Conservation (phyloP, 1,140 invertebrate genomes). For the Battus philenor region DNA sequence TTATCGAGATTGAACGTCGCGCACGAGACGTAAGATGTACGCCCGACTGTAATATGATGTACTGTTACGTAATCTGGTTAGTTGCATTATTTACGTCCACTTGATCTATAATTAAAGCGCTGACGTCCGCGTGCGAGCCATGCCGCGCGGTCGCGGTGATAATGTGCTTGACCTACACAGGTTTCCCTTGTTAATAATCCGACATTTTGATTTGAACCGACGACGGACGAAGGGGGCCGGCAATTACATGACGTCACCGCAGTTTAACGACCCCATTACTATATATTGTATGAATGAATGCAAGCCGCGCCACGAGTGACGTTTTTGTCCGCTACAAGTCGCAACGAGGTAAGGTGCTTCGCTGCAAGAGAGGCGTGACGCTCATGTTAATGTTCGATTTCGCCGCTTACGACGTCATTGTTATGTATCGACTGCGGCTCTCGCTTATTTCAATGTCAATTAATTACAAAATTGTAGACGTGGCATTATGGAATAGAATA, state of each 20-base stretch:
- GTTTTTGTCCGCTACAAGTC: conserved; percentile 45
- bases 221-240: conserved; percentile 63
- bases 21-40: conserved; percentile 6
- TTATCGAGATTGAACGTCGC: conserved; percentile 9
- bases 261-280: conserved; percentile 74
- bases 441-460: background rate
- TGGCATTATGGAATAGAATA: too few species aligned
- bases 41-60: conserved; percentile 8
- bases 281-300: conserved; percentile 73
- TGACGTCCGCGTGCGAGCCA: conserved; percentile 5
- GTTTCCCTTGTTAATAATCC: conserved; percentile 72
- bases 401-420: conserved; percentile 13
- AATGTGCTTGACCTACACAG: conserved; percentile 71
- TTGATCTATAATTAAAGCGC: conserved; percentile 13
- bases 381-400: conserved; percentile 20
- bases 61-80: conserved; percentile 12
- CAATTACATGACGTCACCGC: conserved; percentile 72
- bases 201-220: conserved; percentile 68
- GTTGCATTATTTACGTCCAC: conserved; percentile 4
- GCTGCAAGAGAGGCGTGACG: conserved; percentile 16
- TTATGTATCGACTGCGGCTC: too few species aligned
- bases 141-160: conserved; percentile 31
- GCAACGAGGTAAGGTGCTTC: conserved; percentile 30
- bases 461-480: too few species aligned
- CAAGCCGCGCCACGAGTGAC: conserved; percentile 62